Evolutionary conservation across 30 jellyfish, hydroid and myxozoan species (phyloP), one percentile per base, ranked within the genome.

Genomic region (Sanderia malayensis): DNA sequence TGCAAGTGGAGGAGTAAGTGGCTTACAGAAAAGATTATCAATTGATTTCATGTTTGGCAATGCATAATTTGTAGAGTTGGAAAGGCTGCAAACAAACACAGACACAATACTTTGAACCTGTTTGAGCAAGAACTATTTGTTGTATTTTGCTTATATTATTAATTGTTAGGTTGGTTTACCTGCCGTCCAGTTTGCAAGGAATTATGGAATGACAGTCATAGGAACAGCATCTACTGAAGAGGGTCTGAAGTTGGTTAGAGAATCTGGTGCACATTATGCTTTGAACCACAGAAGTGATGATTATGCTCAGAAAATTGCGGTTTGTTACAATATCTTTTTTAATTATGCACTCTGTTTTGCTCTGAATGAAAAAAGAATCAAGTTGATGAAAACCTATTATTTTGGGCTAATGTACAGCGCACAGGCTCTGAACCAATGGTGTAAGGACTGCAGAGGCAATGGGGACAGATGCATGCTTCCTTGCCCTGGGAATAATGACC

Each of bases 1-100:
- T 17, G 96, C 96, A 19, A 79, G 94, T 60, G 96, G 96, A 1
- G 96, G 96, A 20, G 96, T 87, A 46, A 65, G 94, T 79, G 55
- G 15, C 8, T 15, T 8, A 15, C 8, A 41, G 15, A 6, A 41
- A 8, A 41, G 55, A 41, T 15, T 41, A n/a, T 41, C 15, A 41
- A 41, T 41, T 41, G 11, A 1, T 67, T 23, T 2, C 11, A n/a
- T 30, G 6, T 20, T 15, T 63, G 4, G 0, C 55, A 4, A 6
- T 19, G 9, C 19, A 23, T 53, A 15, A 4, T 53, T 53, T 10
- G 4, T 53, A 9, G 8, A n/a, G 24, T 4, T 23, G n/a, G 33
- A 21, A 26, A 59, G 44, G 3, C 44, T n/a, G 11, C 29, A 1
- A 32, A 23, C 33, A 22, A 29, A 20, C 13, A 2, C 71, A 15